phyloP scores from a whole-genome alignment of 2,888 invertebrate genomes.

The Gisinianus flammeolus region DNA sequence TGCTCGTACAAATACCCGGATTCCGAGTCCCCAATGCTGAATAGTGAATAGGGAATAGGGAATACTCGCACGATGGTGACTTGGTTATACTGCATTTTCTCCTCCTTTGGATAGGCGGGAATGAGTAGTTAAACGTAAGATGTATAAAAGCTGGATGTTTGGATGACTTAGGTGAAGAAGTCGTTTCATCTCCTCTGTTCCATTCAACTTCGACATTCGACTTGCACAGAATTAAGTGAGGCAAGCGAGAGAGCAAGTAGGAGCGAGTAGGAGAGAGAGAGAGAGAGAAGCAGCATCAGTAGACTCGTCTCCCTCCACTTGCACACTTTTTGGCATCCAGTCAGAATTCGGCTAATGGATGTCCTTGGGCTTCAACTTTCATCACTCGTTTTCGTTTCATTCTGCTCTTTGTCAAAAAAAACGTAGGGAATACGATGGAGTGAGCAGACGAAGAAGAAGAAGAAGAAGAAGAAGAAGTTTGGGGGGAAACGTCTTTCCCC shows the following conservation, averaged over 20 bases:
- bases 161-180: conserved; percentile 16
- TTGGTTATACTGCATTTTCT: no score
- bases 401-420: conserved; percentile 27
- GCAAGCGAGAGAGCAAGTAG: no score
- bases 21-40: no score
- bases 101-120: no score
- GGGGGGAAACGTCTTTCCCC: not conserved
- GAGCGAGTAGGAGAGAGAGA: no score
- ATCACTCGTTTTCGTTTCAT: conserved; percentile 21
- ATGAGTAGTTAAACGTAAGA: no score
- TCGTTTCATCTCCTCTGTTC: conserved; percentile 28
- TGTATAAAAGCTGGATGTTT: not conserved
- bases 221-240: conserved; percentile 32
- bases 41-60: no score
- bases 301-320: conserved; percentile 14
- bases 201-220: no score
- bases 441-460: not conserved
- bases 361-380: conserved; percentile 30
- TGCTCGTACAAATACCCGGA: no score
- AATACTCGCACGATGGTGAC: no score
- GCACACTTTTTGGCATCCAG: conserved; percentile 29
- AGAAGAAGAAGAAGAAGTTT: not conserved
- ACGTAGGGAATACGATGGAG: no score
- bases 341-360: conserved; percentile 34
- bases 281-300: conserved; percentile 25